Base-by-base conservation (phyloP, 2,888 invertebrate genomes). In the Aromia moschata region DNA sequence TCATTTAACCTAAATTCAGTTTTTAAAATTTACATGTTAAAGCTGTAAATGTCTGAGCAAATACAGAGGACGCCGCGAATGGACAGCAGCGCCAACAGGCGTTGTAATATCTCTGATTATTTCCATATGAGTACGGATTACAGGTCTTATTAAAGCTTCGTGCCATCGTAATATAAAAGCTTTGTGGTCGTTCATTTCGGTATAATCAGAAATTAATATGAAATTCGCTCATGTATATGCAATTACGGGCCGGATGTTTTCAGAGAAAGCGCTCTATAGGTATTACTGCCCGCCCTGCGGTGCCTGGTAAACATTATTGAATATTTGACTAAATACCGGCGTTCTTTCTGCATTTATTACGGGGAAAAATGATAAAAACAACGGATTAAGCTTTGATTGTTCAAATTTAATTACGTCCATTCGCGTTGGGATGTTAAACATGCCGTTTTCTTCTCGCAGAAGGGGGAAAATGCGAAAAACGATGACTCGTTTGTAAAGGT, bases 121-220 rank as follows among this genome's bases (percentile, higher is more conserved):
- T 78, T 74, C 76, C 79, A 78, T 77, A 74, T 75, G 77, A 77
- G 79, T 77, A 76, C 74, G 76, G 78, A 80, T 80, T 80, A 79
- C 79, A 80, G 80, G 80, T 80, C 79, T 79, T 80, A 79, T 80
- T 80, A 79, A 75, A 77, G 78, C 74, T 62, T 67, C 73, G 76
- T 58, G 63, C 76, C 74, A 75, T 74, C 72, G 77, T 75, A 79
- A 80, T 80, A 80, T 80, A 80, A 81, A 80, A 80, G 80, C 81
- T 80, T 80, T 80, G 81, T 80, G 80, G 79, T 75, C 77, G 80
- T 77, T 77, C 80, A 74, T 79, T 78, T 77, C 75, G 74, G 80
- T 77, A 80, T 80, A 80, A 81, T 81, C 81, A 81, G 80, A 80
- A 81, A 81, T 81, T 81, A 81, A 81, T 81, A 80, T 81, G 80